Conservation (phyloP, 2,797 vertebrate genomes). For the Ambastaia sidthimunki region DNA sequence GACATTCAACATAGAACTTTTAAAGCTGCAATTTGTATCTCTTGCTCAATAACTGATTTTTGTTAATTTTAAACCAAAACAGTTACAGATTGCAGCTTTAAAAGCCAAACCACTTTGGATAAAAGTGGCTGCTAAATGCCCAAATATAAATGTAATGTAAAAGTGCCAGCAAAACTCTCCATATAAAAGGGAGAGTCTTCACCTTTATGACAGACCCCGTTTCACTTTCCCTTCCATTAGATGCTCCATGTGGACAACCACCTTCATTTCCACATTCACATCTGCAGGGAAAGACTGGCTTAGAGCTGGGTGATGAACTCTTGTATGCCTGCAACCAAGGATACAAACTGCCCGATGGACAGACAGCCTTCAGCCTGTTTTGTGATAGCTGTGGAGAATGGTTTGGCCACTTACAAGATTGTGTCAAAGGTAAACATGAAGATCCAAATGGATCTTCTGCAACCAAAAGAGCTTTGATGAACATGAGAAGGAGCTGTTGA, state of each 20-base stretch:
- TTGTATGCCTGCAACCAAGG: slow-evolving; percentile 86
- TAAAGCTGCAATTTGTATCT: not conserved
- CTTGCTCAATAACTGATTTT: too few species aligned
- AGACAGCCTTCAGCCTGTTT: slow-evolving; percentile 86
- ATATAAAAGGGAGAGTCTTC: not conserved
- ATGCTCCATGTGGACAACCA: slow-evolving; percentile 87
- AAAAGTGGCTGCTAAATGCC: too few species aligned
- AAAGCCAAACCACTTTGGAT: too few species aligned
- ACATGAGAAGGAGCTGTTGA: not conserved
- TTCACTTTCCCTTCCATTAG: slow-evolving; percentile 68
- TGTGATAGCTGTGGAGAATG: slow-evolving; percentile 95
- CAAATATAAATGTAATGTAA: too few species aligned
- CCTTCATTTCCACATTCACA: slow-evolving; percentile 88
- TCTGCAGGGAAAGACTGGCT: slow-evolving; percentile 85
- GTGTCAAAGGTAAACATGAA: slow-evolving; percentile 83
- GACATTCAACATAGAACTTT: not conserved
- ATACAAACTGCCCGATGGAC: slow-evolving; percentile 78
- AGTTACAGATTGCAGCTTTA: too few species aligned
- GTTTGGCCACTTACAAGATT: slow-evolving; percentile 91
- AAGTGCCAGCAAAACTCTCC: too few species aligned
- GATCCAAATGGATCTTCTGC: slow-evolving; percentile 4
- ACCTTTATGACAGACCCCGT: slow-evolving; percentile 11
- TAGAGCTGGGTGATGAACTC: slow-evolving; percentile 91
- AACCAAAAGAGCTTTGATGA: not conserved
- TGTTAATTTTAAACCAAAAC: too few species aligned